phyloP scores from a whole-genome alignment of 53 echinoderm and acorn worm species.

The Holothuria scabra region DNA sequence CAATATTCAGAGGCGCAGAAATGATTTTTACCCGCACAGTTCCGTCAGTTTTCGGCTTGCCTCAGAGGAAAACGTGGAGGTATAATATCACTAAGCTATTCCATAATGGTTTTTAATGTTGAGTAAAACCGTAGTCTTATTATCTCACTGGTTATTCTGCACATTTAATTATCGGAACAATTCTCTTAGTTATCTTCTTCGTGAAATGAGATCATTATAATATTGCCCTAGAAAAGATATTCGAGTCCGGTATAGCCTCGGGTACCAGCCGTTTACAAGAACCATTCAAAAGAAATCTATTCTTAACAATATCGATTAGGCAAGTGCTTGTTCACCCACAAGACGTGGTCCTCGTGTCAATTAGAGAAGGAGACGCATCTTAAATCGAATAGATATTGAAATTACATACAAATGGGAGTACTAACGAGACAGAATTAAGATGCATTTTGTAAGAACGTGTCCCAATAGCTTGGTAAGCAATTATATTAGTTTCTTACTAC shows the following conservation, averaged over 20 bases:
- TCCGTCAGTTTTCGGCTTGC: too few relatives aligned
- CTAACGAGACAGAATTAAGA: conserved; percentile 21
- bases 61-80: too few relatives aligned
- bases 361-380: conserved; percentile 2
- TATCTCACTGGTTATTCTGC: too few relatives aligned
- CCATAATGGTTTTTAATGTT: too few relatives aligned
- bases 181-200: not conserved
- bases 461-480: conserved; percentile 30
- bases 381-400: conserved; percentile 47
- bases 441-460: conserved; percentile 22
- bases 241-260: conserved; percentile 35
- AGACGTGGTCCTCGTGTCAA: conserved; percentile 27
- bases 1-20: too few relatives aligned
- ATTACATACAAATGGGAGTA: conserved; percentile 30
- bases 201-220: conserved; percentile 34
- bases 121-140: too few relatives aligned
- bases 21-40: too few relatives aligned
- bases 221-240: conserved; percentile 47
- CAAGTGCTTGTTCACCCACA: conserved; percentile 32
- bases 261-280: conserved; percentile 36
- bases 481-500: conserved; percentile 30
- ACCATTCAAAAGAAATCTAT: conserved; percentile 28
- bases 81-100: too few relatives aligned
- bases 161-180: not conserved
- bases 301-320: conserved; percentile 37